Base-by-base conservation (phyloP, 23 tunicate species). In the Halocynthia roretzi region DNA sequence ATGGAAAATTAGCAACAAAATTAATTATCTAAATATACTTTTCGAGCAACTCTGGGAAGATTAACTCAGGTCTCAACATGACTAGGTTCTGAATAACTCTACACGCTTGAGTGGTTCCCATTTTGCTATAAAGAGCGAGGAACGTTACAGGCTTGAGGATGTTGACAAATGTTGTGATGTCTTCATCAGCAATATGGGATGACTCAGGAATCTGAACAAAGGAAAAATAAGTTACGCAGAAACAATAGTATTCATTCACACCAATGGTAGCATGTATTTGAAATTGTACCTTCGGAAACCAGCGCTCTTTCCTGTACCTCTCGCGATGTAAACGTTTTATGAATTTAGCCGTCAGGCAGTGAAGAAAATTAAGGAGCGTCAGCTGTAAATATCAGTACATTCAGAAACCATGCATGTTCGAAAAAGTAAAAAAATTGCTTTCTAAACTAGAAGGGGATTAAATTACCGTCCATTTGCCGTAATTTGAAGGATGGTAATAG, bases 401-500 rank as follows among this genome's bases (percentile, higher is more conserved):
- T 4, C 1, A 58, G n/a, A 58, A 58, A n/a, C 15, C 15, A 15
- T 14, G 18, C 15, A 58, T 14, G 64, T 58, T n/a, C 64, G 18
- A 58, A 58, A 14, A 58, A 14, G n/a, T 58, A 58, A 4, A 1
- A 31, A 31, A 31, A 1, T 31, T 31, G 44, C 4, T 58, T 14
- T 15, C 4, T 15, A 15, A 58, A 58, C 15, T n/a, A 58, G 2
- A 58, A n/a, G 4, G 64, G 64, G 18, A 4, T 15, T 20, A 65
- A 48, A 64, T 74, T 4, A 74, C 73, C 44, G 78, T 68, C 98
- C 98, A 92, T 22, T 80, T 72, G 0, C 98, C 98, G 51, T 63
- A 54, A 61, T 92, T 92, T 44, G 92, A 82, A 53, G 98, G 98
- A 64, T 92, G 84, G 67, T 76, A 92, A 70, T 72, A 92, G 4